Evolutionary conservation across 35 echinoderm and acorn worm genomes (phyloP), one percentile per base, ranked within the genome.

Genomic region (Apostichopus californicus): DNA sequence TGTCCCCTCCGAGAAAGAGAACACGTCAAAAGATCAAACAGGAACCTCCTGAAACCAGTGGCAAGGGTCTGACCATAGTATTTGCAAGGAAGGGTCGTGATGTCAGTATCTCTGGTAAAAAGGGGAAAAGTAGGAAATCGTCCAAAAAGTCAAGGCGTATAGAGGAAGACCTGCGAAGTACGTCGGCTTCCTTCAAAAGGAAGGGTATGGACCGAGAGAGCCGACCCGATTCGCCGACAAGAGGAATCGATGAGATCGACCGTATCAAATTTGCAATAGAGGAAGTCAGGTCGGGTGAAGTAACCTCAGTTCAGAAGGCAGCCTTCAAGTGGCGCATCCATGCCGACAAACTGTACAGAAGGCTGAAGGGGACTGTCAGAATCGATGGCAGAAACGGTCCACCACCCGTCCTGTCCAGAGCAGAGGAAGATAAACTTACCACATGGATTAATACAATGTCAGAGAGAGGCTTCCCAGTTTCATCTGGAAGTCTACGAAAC

Each of bases 381-480:
- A 64, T 83, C 0, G 89, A 86, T 61, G 52, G 78, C 15, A 80
- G 88, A 61, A 90, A 94, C 75, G 93, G 93, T 15, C 93, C 93
- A 59, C 88, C 93, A 24, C 93, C 93, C 14, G 93, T 94, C n/a
- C 61, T 94, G 90, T 88, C 93, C 23, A 63, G 78, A 13, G 93
- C 88, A 20, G 93, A 94, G 66, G 93, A 94, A 78, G 79, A 91
- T 46, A 90, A 94, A 58, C 71, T 94, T 20, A 84, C 90, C 15
- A 72, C 64, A 26, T 94, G 93, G 93, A 91, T 94, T 14, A 71
- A 83, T 15, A 94, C 88, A 18, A 94, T 94, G 93, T 91, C 88
- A n/a, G 66, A 87, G 17, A 68, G 93, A 86, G 93, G 93, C 80
- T 91, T 94, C 53, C 79, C 78, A 21, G 90, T 94, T 10, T 83